These are phyloP conservation scores for Florisuga fusca DNA, from an alignment of 2,797 vertebrate genomes.

Conservation along the genomic window DNA sequence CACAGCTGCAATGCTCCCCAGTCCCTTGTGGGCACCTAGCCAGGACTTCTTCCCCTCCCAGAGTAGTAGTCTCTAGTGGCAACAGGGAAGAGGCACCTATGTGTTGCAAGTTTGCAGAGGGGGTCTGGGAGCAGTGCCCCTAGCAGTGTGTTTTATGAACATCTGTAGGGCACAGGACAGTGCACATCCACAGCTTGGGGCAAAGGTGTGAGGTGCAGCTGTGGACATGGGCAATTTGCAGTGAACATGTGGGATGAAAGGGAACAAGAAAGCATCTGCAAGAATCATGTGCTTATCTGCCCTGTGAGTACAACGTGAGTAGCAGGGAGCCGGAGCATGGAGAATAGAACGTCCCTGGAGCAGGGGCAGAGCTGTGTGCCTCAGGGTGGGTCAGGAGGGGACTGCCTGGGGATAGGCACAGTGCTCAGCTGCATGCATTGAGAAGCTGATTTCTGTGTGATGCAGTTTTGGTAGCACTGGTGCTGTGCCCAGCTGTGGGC, in stretches of 20 bases:
- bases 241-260: background rate
- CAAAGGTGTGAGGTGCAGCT: background rate
- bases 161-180: background rate
- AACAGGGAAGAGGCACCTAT: background rate
- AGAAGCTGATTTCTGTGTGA: background rate
- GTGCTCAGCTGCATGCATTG: background rate
- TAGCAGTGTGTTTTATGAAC: background rate
- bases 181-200: background rate
- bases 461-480: background rate
- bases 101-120: background rate
- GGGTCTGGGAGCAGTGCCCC: background rate
- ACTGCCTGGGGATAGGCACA: background rate
- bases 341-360: background rate
- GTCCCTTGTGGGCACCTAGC: too few relatives aligned
- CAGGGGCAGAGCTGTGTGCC: background rate
- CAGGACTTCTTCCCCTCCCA: too few relatives aligned
- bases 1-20: too few relatives aligned
- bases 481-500: background rate
- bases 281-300: rapidly evolving
- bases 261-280: background rate
- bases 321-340: background rate
- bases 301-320: rapidly evolving
- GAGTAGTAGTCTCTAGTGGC: too few relatives aligned
- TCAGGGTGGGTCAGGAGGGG: too few relatives aligned
- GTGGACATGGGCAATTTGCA: background rate